Percentiles rank a stretch among this genome's conserved stretches.
Conservation (phyloP, 2,888 invertebrate genomes). For the Lucinisca nassula region DNA sequence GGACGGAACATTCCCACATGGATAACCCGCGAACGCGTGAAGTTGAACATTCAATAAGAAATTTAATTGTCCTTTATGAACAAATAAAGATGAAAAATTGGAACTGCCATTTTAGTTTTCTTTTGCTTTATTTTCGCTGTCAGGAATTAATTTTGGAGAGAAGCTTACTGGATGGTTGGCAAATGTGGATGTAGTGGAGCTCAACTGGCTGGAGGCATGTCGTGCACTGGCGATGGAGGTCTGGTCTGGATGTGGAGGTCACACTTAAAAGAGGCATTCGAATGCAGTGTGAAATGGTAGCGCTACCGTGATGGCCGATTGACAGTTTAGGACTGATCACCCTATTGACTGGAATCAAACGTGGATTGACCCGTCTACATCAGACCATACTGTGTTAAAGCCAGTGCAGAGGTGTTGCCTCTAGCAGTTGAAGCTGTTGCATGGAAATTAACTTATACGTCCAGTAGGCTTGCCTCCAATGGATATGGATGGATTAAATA, state of each 20-base stretch:
- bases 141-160: too few species aligned
- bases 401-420: neutral
- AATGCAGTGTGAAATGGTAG: neutral
- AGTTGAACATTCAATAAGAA: too few species aligned
- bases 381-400: neutral
- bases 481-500: neutral
- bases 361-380: neutral
- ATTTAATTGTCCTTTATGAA: neutral
- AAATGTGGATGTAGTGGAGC: too few species aligned
- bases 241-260: too few species aligned
- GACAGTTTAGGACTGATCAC: neutral
- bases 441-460: neutral
- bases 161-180: too few species aligned
- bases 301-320: neutral
- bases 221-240: too few species aligned
- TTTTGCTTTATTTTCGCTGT: too few species aligned
- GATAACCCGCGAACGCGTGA: constrained; percentile 9
- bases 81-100: too few species aligned
- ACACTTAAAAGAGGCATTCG: neutral
- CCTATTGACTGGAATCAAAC: neutral
- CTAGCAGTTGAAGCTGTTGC: too few species aligned
- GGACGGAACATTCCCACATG: constrained; percentile 40
- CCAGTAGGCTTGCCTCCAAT: neutral
- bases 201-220: too few species aligned
- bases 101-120: too few species aligned